Conservation (phyloP, 37 sponge, comb jelly and placozoan genomes). For the Aphrocallistes beatrix region DNA sequence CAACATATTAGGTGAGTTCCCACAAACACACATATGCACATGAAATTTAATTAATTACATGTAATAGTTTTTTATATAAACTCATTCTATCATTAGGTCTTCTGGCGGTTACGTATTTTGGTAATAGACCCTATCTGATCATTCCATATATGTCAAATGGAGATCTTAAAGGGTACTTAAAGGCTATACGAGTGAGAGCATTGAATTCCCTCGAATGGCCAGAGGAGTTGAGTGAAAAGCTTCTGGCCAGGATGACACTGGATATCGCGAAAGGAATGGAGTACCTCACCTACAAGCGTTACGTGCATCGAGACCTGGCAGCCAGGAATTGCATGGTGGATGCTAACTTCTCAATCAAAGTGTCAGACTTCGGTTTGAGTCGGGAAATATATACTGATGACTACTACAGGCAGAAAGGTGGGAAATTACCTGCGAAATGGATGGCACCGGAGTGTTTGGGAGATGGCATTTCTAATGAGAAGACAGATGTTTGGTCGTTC, state of each 20-base stretch:
- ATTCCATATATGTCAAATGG: background rate
- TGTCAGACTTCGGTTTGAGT: background rate
- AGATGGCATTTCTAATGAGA: background rate
- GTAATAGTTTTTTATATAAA: too few relatives aligned
- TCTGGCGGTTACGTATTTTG: background rate
- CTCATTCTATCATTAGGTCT: background rate
- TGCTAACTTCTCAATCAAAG: background rate
- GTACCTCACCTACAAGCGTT: background rate
- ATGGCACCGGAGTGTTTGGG: background rate
- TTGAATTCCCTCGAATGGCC: background rate
- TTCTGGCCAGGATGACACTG: background rate
- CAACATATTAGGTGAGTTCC: background rate
- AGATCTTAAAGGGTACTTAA: background rate
- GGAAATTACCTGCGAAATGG: conserved; percentile 1
- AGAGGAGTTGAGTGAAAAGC: background rate
- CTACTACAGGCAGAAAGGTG: background rate
- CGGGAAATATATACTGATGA: background rate
- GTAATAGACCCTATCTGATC: background rate
- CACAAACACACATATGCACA: too few relatives aligned
- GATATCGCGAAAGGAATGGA: background rate
- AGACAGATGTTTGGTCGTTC: background rate
- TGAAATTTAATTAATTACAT: too few relatives aligned
- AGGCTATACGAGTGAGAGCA: background rate
- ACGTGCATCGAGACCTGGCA: conserved; percentile 15
- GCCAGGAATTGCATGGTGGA: background rate